Conservation (phyloP, 2,113 vertebrate genomes). For the Prochilodus magdalenae region DNA sequence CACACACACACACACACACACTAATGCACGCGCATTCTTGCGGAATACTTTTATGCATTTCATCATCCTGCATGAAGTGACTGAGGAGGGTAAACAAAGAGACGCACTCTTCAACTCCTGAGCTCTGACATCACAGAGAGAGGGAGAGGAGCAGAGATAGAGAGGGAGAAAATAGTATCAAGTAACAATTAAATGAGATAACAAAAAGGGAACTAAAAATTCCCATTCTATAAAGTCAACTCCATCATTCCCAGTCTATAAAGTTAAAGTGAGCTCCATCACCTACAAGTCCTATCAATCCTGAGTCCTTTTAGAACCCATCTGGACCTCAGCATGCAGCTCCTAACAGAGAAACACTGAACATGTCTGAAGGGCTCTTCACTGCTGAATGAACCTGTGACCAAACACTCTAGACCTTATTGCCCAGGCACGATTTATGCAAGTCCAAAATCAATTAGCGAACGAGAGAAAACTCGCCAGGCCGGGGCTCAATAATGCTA, state of each 20-base stretch:
- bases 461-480: conserved; percentile 28
- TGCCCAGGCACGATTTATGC: conserved; percentile 2
- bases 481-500: conserved; percentile 23
- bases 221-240: not conserved
- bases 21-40: conserved; percentile 69
- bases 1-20: conserved; percentile 27
- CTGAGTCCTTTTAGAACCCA: not conserved
- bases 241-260: not conserved
- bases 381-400: conserved; percentile 17
- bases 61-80: conserved; percentile 79
- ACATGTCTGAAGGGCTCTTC: conserved; percentile 35
- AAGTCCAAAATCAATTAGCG: conserved; percentile 47
- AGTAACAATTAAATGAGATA: too few species aligned
- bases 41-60: conserved; percentile 76
- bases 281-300: not conserved
- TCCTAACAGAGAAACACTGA: not conserved
- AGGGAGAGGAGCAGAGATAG: too few species aligned
- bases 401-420: conserved; percentile 36
- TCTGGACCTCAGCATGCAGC: not conserved
- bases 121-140: conserved; percentile 60
- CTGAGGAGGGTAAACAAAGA: conserved; percentile 72
- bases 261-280: not conserved
- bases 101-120: conserved; percentile 60
- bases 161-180: too few species aligned
- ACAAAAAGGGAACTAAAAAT: not conserved